Base-by-base conservation (phyloP, 2,797 vertebrate genomes). In the Leucoraja ocellata region DNA sequence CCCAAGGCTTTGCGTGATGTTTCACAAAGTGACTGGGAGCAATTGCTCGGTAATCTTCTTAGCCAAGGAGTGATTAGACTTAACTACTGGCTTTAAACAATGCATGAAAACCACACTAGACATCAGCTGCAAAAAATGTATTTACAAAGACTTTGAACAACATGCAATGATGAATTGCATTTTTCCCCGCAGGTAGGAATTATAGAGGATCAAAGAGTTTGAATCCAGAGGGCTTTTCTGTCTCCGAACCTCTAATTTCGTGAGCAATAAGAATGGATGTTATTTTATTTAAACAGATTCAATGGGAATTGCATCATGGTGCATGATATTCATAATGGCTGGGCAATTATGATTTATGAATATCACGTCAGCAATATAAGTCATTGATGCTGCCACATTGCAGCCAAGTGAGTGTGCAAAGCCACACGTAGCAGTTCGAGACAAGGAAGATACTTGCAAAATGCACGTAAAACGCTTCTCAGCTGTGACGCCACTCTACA, bases 51-150 rank as follows among this genome's bases (percentile, higher is more conserved):
- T 92, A 92, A 92, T 92, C 90, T 76, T 73, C 71, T 92, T 92
- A 92, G 90, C 71, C 90, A 91, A 91, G 74, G 90, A 91, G 36
- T 39, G 36, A 92, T 92, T 92, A 92, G 90, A 92, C 71, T 71
- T 92, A 92, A 92, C 90, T 58, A 92, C 68, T 92, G 90, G 90
- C 90, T 23, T 92, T 76, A 92, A 92, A 92, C 90, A 92, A 92
- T 76, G 90, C 90, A 92, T 92, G 90, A 92, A 92, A 92, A 92
- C 90, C 90, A 92, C 90, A 54, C 90, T 54, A 92, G 90, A 92
- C 68, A 92, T 92, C 90, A 92, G 90, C 90, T 74, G 25, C 90
- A 32, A 92, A 92, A 92, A 76, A 92, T 73, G 71, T 92, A 74
- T 92, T 92, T 92, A 92, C 90, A 92, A 76, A 74, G 71, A 92